These are phyloP conservation scores for Erpornis zantholeuca DNA, from an alignment of 2,113 vertebrate genomes.

Conservation along the genomic window DNA sequence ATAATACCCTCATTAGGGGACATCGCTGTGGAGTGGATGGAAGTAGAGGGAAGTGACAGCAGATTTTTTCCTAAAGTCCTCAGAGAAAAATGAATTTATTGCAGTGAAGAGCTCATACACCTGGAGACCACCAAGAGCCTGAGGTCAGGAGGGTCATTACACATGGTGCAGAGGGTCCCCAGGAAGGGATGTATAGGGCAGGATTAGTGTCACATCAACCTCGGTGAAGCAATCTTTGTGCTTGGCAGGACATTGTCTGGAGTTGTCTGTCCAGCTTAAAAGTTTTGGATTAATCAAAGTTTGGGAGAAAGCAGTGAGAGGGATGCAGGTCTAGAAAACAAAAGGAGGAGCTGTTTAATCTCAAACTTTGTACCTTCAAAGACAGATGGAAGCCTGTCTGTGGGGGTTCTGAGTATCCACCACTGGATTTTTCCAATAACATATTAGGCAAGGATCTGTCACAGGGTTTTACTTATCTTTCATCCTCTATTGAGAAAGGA, in stretches of 20 bases:
- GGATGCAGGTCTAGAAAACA: not conserved
- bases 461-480: not conserved
- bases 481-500: not conserved
- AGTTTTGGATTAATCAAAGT: not conserved
- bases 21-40: not conserved
- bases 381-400: not conserved
- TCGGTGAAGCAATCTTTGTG: not conserved
- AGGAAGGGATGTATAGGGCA: not conserved
- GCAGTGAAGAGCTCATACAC: not conserved
- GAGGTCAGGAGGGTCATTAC: not conserved
- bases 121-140: not conserved
- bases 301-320: not conserved
- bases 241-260: fast-evolving
- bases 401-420: not conserved
- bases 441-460: not conserved
- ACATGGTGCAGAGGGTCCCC: not conserved
- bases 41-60: not conserved
- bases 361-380: not conserved
- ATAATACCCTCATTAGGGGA: not conserved
- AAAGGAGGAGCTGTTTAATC: not conserved
- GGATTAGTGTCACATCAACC: not conserved
- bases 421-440: not conserved
- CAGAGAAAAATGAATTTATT: not conserved
- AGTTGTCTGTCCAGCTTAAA: not conserved
- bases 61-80: not conserved